Base-by-base conservation (phyloP, 2,113 vertebrate genomes). In the Vidua macroura region DNA sequence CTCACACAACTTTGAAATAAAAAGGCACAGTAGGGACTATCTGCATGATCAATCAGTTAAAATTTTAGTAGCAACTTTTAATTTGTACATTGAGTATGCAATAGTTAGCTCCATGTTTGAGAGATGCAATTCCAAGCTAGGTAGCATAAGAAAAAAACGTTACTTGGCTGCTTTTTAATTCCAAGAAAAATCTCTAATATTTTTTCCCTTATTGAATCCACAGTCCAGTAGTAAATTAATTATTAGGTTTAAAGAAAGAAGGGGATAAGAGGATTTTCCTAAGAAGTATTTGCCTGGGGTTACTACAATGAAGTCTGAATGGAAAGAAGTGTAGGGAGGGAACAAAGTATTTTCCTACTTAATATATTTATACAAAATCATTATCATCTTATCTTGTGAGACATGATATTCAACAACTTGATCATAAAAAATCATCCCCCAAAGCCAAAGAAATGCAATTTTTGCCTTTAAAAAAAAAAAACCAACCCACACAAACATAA, bases 221-320 rank as follows among this genome's bases (percentile, higher is more conserved):
- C 75, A 91, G 56, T 77, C 75, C 77, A 73, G 63, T 62, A 79
- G 74, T 85, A 93, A 82, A 92, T 86, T 81, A 89, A 86, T 84
- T 4, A 89, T 76, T 93, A 83, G 53, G 35, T 89, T 89, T 72
- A 81, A 39, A 81, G 60, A 55, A 90, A 91, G n/a, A 85, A 74
- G 33, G 14, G n/a, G 35, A 72, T 93, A 58, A 95, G 72, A 91
- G 56, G 74, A 95, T 95, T 94, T 93, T 76, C 44, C 60, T 69
- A 78, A 88, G 22, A 30, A 75, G 11, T 68, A 73, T 94, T 95
- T 96, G 62, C 67, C 49, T 87, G 68, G 66, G 60, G 55, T 53
- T 88, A 62, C 67, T 75, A 51, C 33, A 55, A n/a, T 37, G 24
- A 92, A 77, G 28, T 70, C 53, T 49, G 62, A 92, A 66, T 56